Conservation (phyloP, 1,140 invertebrate genomes). For the Capitella teleta region DNA sequence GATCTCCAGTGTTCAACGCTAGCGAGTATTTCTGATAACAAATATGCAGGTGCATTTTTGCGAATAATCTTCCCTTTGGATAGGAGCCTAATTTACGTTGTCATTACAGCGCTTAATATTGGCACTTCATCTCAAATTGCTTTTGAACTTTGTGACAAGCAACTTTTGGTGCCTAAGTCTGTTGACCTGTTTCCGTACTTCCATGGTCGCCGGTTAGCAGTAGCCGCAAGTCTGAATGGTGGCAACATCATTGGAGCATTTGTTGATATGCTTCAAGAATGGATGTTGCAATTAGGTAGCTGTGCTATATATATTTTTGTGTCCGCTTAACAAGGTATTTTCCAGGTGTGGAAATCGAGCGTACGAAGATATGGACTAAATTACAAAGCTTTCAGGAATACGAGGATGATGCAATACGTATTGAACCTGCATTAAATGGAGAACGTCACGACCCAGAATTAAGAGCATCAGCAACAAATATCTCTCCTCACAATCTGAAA, state of each 20-base stretch:
- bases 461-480: slow-evolving; percentile 54
- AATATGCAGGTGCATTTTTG: slow-evolving; percentile 45
- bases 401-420: slow-evolving; percentile 21
- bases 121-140: slow-evolving; percentile 77
- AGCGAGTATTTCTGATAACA: slow-evolving; percentile 53
- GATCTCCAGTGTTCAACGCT: slow-evolving; percentile 75
- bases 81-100: too few relatives aligned
- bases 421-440: slow-evolving; percentile 58
- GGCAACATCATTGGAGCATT: slow-evolving; percentile 74
- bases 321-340: slow-evolving; percentile 13
- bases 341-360: slow-evolving; percentile 39
- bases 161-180: too few relatives aligned
- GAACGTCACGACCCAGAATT: slow-evolving; percentile 63
- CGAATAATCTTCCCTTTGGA: too few relatives aligned
- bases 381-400: slow-evolving; percentile 49
- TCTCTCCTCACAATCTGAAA: slow-evolving; percentile 59
- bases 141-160: too few relatives aligned
- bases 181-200: slow-evolving; percentile 73
- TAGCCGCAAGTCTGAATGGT: slow-evolving; percentile 76
- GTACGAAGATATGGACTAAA: slow-evolving; percentile 64
- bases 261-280: slow-evolving; percentile 68
- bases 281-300: slow-evolving; percentile 61
- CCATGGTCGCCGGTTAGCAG: slow-evolving; percentile 59
- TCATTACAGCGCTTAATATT: slow-evolving; percentile 69
- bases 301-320: not conserved